Percentiles rank a stretch among this genome's conserved stretches.
phyloP scores from a whole-genome alignment of 1,140 invertebrate species.

The Palaemon carinicauda region DNA sequence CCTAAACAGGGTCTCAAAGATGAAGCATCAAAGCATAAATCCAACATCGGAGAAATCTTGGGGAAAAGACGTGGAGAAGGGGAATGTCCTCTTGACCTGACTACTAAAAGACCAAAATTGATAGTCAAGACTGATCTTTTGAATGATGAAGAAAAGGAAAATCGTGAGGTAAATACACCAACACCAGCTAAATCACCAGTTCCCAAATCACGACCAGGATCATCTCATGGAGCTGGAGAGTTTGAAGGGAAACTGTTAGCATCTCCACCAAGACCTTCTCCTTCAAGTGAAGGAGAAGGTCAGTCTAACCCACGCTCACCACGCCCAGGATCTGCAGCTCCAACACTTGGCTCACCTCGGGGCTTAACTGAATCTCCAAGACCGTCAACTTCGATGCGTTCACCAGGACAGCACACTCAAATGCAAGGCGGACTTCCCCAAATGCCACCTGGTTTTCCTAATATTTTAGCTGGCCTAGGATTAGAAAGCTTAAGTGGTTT shows the following conservation, averaged over 20 bases:
- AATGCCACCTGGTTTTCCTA: slow-evolving; percentile 44
- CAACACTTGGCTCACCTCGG: slow-evolving; percentile 46
- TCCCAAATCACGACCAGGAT: slow-evolving; percentile 44
- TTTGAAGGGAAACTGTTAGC: slow-evolving; percentile 52
- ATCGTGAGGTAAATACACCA: slow-evolving; percentile 53
- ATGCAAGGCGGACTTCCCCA: slow-evolving; percentile 46
- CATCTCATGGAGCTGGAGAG: slow-evolving; percentile 47
- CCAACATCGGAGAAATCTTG: slow-evolving; percentile 5
- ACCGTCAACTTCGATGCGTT: slow-evolving; percentile 55
- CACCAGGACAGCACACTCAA: slow-evolving; percentile 41
- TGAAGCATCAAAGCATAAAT: slow-evolving; percentile 3
- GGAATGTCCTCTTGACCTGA: slow-evolving; percentile 59
- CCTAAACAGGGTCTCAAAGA: slow-evolving; percentile 28
- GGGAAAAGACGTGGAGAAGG: slow-evolving; percentile 59
- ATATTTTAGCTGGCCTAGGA: slow-evolving; percentile 53
- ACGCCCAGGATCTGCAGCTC: slow-evolving; percentile 47
- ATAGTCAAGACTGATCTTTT: slow-evolving; percentile 56
- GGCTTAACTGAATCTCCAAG: slow-evolving; percentile 52
- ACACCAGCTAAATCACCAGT: slow-evolving; percentile 46
- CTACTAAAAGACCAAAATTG: slow-evolving; percentile 56
- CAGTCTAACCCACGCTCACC: slow-evolving; percentile 40
- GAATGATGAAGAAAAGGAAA: slow-evolving; percentile 59
- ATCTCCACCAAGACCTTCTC: slow-evolving; percentile 53
- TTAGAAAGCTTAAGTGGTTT: slow-evolving; percentile 47
- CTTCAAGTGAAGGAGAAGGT: slow-evolving; percentile 38